Percentiles rank a stretch among this genome's conserved stretches.
These are phyloP conservation scores for Ceyx margarethae DNA, from an alignment of 2,113 vertebrate genomes.

Conservation along the genomic window DNA sequence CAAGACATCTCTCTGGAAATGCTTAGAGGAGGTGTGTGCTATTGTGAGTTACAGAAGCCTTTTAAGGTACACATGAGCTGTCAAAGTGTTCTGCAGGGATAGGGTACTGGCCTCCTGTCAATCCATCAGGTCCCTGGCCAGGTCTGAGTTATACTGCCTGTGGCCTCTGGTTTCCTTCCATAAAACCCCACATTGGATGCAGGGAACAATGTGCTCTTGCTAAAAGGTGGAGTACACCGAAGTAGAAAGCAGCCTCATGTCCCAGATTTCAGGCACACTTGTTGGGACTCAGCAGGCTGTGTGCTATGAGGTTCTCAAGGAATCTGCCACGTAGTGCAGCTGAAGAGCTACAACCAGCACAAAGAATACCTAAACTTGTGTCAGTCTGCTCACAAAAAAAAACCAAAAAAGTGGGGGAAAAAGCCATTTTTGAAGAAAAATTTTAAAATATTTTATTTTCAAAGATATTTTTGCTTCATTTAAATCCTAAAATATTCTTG, in stretches of 20 bases:
- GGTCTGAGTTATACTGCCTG: neutral
- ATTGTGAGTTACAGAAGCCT: neutral
- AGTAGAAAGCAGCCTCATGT: neutral
- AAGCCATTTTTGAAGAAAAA: neutral
- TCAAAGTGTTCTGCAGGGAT: neutral
- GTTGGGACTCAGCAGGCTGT: neutral
- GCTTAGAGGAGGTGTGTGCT: neutral
- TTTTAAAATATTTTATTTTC: accelerated
- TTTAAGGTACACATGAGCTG: neutral
- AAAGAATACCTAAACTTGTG: neutral
- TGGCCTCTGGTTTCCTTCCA: neutral
- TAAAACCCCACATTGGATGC: neutral
- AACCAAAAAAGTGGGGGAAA: neutral
- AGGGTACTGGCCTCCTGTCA: neutral
- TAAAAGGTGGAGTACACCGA: neutral
- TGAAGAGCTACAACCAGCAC: neutral
- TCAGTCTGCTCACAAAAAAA: neutral
- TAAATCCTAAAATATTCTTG: neutral
- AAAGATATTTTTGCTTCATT: neutral
- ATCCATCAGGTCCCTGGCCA: neutral
- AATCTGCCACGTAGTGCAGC: neutral
- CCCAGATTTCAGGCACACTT: neutral
- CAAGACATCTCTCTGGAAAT: neutral
- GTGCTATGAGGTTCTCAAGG: neutral
- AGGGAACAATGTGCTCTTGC: neutral